Evolutionary conservation across 2,888 invertebrate genomes (phyloP), one percentile per base, ranked within the genome.

Genomic region (Synergus itoensis): DNA sequence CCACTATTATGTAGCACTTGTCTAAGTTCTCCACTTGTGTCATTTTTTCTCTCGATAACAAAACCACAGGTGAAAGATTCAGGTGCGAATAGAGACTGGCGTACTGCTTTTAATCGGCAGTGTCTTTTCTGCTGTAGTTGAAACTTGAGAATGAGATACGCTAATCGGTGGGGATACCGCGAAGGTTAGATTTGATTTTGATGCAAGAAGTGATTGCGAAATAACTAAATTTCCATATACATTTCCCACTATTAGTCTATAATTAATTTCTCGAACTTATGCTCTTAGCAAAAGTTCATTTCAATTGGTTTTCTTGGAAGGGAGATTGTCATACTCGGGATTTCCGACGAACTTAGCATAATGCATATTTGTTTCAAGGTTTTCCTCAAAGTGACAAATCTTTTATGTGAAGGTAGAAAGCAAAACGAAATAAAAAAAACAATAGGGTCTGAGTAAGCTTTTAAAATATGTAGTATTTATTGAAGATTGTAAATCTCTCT

Each of bases 1-100:
- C 83, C 8, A 92, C 92, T 60, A 90, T 91, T 69, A 92, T 90
- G 85, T 92, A 93, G 87, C 90, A 93, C 78, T 89, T 88, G 78
- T 92, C 90, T 43, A 93, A 88, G 79, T 91, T 83, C 45, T 86
- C 85, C 75, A 83, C 80, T 1, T 81, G 79, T 40, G 45, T 77
- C 89, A 89, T 88, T 12, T 53, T 69, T 69, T 4, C 48, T 28
- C 69, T 69, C 36, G 16, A 48, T n/a, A 16, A 53, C 14, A 48
- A 53, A 28, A 69, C 16, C 11, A 65, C 40, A 65, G 41, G 18
- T 62, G 21, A 8, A 11, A 18, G 16, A 40, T 73, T 16, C 21
- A 67, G 28, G 48, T 36, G 53, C 12, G 73, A 53, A 36, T 36
- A 36, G n/a, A 53, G 48, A 53, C 53, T 73, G 73, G 18, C 73